A percentile compares a stretch with the other conserved stretches of the same genome.
Evolutionary conservation across 2,888 invertebrate genomes (phyloP).

Genomic region (Notodonta dromedarius): DNA sequence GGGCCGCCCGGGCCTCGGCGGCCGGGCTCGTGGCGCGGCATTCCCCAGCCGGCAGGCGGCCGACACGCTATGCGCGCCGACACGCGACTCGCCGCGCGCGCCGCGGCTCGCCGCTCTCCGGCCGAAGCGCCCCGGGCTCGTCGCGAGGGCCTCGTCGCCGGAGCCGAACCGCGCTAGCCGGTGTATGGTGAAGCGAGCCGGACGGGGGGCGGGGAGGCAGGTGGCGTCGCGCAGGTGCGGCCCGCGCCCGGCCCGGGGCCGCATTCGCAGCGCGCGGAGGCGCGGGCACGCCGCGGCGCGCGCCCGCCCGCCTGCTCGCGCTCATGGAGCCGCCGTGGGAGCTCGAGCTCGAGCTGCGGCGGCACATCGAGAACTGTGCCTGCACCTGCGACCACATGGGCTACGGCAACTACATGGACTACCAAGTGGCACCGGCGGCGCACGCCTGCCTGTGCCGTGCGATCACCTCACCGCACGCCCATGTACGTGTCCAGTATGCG

Average conservation of each 20-base stretch:
- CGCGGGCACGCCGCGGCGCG: constrained; percentile 71
- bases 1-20: constrained; percentile 66
- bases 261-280: constrained; percentile 68
- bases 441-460: constrained; percentile 81
- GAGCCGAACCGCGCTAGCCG: constrained; percentile 70
- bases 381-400: constrained; percentile 97
- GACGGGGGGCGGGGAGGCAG: constrained; percentile 72
- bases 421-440: constrained; percentile 87
- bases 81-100: constrained; percentile 59
- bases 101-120: constrained; percentile 66
- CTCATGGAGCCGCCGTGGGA: constrained; percentile 85
- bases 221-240: constrained; percentile 76
- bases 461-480: constrained; percentile 81
- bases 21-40: constrained; percentile 67
- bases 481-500: constrained; percentile 65
- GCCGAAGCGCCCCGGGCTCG: constrained; percentile 69
- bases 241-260: constrained; percentile 75
- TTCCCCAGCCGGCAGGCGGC: constrained; percentile 72
- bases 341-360: constrained; percentile 92
- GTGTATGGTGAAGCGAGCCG: constrained; percentile 69
- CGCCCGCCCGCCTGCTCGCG: constrained; percentile 69
- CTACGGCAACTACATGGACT: constrained; percentile 96
- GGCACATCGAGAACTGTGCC: constrained; percentile 94
- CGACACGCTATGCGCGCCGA: constrained; percentile 69
- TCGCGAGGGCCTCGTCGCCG: constrained; percentile 72